These are phyloP conservation scores for Nineta flava DNA, from an alignment of 2,888 invertebrate genomes.

Conservation along the genomic window DNA sequence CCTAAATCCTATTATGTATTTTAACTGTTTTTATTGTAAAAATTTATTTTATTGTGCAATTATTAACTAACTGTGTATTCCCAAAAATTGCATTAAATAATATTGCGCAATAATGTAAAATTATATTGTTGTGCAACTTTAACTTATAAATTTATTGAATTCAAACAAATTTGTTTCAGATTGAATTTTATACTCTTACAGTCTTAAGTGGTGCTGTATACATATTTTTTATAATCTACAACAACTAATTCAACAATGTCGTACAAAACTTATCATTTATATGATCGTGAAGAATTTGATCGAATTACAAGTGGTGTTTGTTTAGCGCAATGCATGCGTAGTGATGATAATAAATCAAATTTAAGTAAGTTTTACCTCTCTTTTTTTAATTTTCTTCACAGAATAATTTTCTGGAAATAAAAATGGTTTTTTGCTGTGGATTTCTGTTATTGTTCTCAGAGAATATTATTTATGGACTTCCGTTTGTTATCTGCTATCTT, in stretches of 20 bases:
- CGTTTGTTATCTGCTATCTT: too few species aligned
- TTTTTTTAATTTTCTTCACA: too few species aligned
- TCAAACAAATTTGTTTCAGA: background rate
- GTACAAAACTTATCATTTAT: constrained; percentile 3
- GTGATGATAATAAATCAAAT: background rate
- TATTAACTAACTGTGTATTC: background rate
- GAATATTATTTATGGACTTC: too few species aligned
- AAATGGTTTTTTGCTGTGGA: too few species aligned
- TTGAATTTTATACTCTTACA: background rate
- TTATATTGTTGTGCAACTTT: background rate
- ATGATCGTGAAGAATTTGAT: constrained; percentile 2
- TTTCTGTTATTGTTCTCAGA: too few species aligned
- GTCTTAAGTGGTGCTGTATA: too few species aligned
- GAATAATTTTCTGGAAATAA: too few species aligned
- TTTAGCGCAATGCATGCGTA: constrained; percentile 4
- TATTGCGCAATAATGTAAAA: background rate
- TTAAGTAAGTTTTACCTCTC: background rate
- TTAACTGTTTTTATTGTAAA: background rate
- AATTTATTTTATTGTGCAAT: background rate
- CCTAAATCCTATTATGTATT: background rate
- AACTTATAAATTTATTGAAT: background rate
- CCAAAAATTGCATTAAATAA: background rate
- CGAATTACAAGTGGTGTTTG: constrained; percentile 3
- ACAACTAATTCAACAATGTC: constrained; percentile 3
- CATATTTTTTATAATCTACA: background rate